Evolutionary conservation across 1,140 invertebrate genomes (phyloP).

Genomic region (Procambarus clarkii): DNA sequence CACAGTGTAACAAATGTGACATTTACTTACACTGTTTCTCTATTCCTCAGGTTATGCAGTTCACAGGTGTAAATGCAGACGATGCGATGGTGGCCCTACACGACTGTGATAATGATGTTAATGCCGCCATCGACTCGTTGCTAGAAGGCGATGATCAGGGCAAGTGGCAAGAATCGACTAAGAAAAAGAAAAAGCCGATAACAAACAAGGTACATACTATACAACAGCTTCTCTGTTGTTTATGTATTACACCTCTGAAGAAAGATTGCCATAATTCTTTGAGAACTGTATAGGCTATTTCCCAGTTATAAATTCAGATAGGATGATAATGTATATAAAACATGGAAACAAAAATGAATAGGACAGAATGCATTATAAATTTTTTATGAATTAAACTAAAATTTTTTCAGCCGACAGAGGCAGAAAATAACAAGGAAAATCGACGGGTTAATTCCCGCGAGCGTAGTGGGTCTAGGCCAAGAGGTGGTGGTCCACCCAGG

Average conservation of each 20-base stretch:
- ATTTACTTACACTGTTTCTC: background rate
- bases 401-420: slow-evolving; percentile 34
- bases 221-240: too few species aligned
- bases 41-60: slow-evolving; percentile 64
- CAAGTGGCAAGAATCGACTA: slow-evolving; percentile 69
- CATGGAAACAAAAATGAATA: too few species aligned
- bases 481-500: slow-evolving; percentile 64
- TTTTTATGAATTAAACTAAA: too few species aligned
- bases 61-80: slow-evolving; percentile 66
- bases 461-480: slow-evolving; percentile 62
- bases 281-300: too few species aligned
- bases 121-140: slow-evolving; percentile 66
- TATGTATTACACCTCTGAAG: too few species aligned
- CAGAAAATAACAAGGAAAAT: slow-evolving; percentile 71
- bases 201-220: slow-evolving; percentile 41
- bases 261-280: too few species aligned
- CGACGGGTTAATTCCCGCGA: slow-evolving; percentile 65
- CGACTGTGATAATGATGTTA: slow-evolving; percentile 70
- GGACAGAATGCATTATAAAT: too few species aligned
- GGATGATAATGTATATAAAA: too few species aligned
- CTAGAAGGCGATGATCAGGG: slow-evolving; percentile 69
- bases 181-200: slow-evolving; percentile 71
- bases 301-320: too few species aligned
- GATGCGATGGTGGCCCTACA: slow-evolving; percentile 71
- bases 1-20: too few species aligned